Evolutionary conservation across 1,140 invertebrate genomes (phyloP).

Genomic region (Calycopis cecrops): DNA sequence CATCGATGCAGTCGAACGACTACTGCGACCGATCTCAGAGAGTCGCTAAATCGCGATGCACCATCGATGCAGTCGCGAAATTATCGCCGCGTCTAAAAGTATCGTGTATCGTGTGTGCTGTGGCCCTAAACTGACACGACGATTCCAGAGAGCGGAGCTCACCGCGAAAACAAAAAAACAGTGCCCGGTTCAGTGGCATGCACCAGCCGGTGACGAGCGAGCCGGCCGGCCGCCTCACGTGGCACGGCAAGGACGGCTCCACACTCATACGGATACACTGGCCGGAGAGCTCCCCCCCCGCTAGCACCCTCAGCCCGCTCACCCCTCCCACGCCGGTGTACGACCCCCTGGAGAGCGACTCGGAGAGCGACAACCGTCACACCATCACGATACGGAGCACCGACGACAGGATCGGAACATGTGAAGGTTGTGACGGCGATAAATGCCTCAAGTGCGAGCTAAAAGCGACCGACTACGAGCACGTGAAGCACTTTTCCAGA

Average conservation of each 20-base stretch:
- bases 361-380: constrained; percentile 60
- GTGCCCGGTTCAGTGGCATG: constrained; percentile 49
- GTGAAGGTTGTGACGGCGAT: constrained; percentile 48
- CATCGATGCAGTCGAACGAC: too few relatives aligned
- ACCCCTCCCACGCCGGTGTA: constrained; percentile 54
- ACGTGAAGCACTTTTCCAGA: constrained; percentile 32
- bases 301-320: constrained; percentile 45
- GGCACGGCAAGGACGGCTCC: constrained; percentile 65
- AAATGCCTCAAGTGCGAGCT: constrained; percentile 66
- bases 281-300: constrained; percentile 50
- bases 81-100: too few relatives aligned
- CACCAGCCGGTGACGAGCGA: constrained; percentile 41
- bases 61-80: too few relatives aligned
- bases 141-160: constrained; percentile 63
- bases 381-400: constrained; percentile 53
- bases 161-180: constrained; percentile 51
- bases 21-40: too few relatives aligned
- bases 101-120: too few relatives aligned
- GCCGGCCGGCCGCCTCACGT: constrained; percentile 40
- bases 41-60: too few relatives aligned
- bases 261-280: constrained; percentile 64
- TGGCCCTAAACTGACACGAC: constrained; percentile 31
- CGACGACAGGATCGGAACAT: constrained; percentile 22
- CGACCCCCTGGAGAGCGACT: constrained; percentile 59
- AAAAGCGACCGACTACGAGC: constrained; percentile 56